Conservation (phyloP, 1,140 invertebrate genomes). For the Physella acuta region DNA sequence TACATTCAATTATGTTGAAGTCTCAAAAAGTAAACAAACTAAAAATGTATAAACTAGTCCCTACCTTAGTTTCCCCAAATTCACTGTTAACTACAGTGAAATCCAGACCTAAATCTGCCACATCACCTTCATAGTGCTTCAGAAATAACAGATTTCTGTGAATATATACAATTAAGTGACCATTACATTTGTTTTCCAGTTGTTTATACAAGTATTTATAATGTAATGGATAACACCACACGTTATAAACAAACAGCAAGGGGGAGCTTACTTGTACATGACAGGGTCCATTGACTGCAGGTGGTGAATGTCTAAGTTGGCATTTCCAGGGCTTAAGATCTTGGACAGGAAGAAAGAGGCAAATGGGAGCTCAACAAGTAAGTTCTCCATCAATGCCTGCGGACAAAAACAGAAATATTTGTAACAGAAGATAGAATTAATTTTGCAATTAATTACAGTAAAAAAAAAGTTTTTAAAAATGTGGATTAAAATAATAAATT, state of each 20-base stretch:
- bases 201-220: too few species aligned
- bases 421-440: background rate
- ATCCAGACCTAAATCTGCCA: constrained; percentile 72
- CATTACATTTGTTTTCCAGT: too few species aligned
- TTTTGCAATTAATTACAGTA: background rate
- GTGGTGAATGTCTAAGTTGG: constrained; percentile 86
- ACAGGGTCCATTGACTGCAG: constrained; percentile 89
- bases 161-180: constrained; percentile 7
- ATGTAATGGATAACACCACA: too few species aligned
- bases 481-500: background rate
- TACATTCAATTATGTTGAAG: background rate
- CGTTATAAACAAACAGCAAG: too few species aligned
- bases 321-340: constrained; percentile 74
- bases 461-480: background rate
- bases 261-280: constrained; percentile 70
- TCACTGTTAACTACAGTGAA: constrained; percentile 89
- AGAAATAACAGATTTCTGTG: constrained; percentile 78
- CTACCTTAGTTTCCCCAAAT: constrained; percentile 81
- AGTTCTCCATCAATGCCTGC: constrained; percentile 90
- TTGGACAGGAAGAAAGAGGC: constrained; percentile 71
- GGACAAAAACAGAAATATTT: constrained; percentile 28
- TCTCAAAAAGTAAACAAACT: background rate
- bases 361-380: constrained; percentile 89
- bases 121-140: constrained; percentile 69
- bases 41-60: background rate